Evolutionary conservation across 2,888 invertebrate species (phyloP), one percentile per base, ranked within the genome.

Genomic region (Sylvicola cinctus): DNA sequence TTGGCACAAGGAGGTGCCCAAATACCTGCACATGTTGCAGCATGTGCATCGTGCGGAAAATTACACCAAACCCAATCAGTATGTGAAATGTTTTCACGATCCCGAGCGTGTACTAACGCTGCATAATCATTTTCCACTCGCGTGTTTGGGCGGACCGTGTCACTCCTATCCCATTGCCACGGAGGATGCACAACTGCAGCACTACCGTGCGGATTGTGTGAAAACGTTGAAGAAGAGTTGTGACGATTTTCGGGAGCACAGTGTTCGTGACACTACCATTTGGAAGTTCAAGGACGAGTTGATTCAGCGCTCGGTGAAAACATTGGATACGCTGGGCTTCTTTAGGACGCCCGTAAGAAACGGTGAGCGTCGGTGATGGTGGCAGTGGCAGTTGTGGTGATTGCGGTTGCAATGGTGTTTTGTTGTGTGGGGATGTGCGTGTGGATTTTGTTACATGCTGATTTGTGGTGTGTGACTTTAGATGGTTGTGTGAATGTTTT

Each of bases 21-120:
- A 67, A 46, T 84, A 88, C 55, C 74, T 88, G 78, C 88, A 90
- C 59, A 90, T 90, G 88, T 54, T 88, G 51, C 85, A 85, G 58
- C 88, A 88, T 60, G 85, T 87, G 30, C 80, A 84, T 55, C 69
- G 88, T 36, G 78, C 85, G 42, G 74, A 75, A 51, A 88, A 88
- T 61, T 88, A 83, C 60, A 88, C 88, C 6, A 85, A 85, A 56
- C 87, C 87, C 5, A 84, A 87, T 46, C 83, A 84, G 58, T 88
- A 87, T 60, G 80, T 88, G 42, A 90, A 90, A 60, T 87, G 88
- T 56, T 90, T 90, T 65, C 88, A 88, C 59, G 81, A 87, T 60
- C 83, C 88, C 23, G 81, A 81, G 47, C 73, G 80, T 46, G 87
- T 87, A 34, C 66, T 88, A 33, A 79, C 84, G 25, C 64, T 90